Evolutionary conservation across 2,888 invertebrate genomes (phyloP), one percentile per base, ranked within the genome.

Genomic region (Taphrorychus bicolor): DNA sequence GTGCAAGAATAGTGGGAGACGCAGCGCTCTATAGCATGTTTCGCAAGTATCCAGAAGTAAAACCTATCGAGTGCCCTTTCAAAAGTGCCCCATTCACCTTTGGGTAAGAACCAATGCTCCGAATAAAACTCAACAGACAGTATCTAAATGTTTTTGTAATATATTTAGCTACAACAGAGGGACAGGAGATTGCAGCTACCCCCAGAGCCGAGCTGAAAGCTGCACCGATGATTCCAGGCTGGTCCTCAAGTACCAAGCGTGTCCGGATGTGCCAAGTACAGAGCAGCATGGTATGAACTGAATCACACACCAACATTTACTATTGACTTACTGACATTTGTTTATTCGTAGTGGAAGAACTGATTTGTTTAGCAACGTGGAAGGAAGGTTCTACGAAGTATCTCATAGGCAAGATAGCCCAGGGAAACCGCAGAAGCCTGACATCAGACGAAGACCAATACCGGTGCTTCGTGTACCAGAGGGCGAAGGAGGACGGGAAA

Each of bases 141-240:
- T 3, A 32, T 32, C 3, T 1, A 32, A 32, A 3, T 32, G 3
- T 32, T 11, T 1, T 5, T 45, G 45, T 7, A 5, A 32, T 24
- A 24, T 40, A 42, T 53, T n/a, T 45, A 70, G 70, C 5, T 94
- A 94, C 82, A 91, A 87, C 78, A 82, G 87, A 83, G 92, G 92
- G 2, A 85, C 88, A 0, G 91, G 90, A 0, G 91, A 91, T 75
- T 94, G 94, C 82, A 83, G 82, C 42, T 87, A 88, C 75, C 94
- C 94, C 0, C 87, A 88, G 14, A 93, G 93, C 9, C 87, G 89
- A 49, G 91, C 92, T 0, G 93, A 93, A 81, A 89, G 91, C 58
- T 95, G 94, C 82, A 94, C 93, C 0, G 92, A 94, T 75, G 90
- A 92, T 76, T 91, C 92, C 1, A 84, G 91, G 48, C 85, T 94